Evolutionary conservation across 2,113 vertebrate genomes (phyloP).

Genomic region (Calcarius ornatus): DNA sequence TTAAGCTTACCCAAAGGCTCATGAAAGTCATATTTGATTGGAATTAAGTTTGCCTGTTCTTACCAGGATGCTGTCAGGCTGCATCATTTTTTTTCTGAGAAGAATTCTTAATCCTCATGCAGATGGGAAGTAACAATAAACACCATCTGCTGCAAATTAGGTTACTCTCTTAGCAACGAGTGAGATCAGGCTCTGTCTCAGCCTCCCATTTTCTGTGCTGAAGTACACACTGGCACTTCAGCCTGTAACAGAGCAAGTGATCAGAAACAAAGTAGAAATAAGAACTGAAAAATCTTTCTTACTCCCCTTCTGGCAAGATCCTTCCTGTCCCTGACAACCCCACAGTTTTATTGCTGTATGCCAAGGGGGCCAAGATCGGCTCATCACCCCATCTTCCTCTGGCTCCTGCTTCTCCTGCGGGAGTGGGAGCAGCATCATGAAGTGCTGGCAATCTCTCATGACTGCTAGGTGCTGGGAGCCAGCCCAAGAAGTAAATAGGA

Average conservation of each 20-base stretch:
- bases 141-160: constrained; percentile 65
- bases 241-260: neutral
- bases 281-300: neutral
- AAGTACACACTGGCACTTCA: neutral
- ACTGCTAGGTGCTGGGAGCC: neutral
- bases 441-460: neutral
- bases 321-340: neutral
- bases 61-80: constrained; percentile 5
- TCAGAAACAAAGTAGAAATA: constrained; percentile 8
- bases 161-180: constrained; percentile 62
- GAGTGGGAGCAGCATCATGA: neutral
- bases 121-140: constrained; percentile 68
- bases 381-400: neutral
- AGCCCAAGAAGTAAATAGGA: neutral
- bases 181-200: neutral
- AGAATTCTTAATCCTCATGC: constrained; percentile 57
- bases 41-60: constrained; percentile 16
- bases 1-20: neutral
- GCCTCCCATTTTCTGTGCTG: constrained; percentile 18
- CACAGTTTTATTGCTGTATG: neutral
- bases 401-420: neutral
- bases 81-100: constrained; percentile 20
- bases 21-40: neutral
- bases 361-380: neutral
- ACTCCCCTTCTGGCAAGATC: neutral